These are phyloP conservation scores for Rhamphomyia laevipes DNA, from an alignment of 2,888 invertebrate species.

Conservation along the genomic window DNA sequence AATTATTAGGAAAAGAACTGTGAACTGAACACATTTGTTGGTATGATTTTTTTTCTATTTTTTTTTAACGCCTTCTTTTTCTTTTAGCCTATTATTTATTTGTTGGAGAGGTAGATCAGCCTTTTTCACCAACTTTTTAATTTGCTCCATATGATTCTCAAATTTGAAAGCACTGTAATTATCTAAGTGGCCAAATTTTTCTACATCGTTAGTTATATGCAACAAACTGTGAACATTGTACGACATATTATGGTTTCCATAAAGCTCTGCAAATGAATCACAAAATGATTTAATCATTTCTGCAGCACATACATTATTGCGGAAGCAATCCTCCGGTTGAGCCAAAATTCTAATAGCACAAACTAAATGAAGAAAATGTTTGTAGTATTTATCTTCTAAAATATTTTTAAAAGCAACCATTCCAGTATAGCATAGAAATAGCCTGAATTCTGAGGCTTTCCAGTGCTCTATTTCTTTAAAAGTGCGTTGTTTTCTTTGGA, in stretches of 20 bases:
- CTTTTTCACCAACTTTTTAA: too few relatives aligned
- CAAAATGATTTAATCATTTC: not conserved
- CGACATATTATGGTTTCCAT: slow-evolving; percentile 3
- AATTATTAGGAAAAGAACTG: too few relatives aligned
- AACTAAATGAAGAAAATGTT: not conserved
- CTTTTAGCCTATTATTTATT: too few relatives aligned
- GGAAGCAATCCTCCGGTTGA: not conserved
- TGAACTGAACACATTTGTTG: too few relatives aligned
- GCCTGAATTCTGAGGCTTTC: too few relatives aligned
- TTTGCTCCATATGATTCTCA: too few relatives aligned
- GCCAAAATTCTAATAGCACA: slow-evolving; percentile 1
- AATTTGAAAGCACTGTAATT: not conserved
- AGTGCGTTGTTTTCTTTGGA: not conserved
- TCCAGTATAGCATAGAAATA: too few relatives aligned
- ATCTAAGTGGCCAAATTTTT: not conserved
- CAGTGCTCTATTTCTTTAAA: not conserved
- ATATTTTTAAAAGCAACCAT: slow-evolving; percentile 1
- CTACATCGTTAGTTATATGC: not conserved
- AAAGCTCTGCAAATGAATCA: not conserved
- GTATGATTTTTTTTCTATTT: too few relatives aligned
- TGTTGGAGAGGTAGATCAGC: too few relatives aligned
- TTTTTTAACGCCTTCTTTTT: too few relatives aligned
- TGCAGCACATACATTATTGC: too few relatives aligned
- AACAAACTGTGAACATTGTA: not conserved
- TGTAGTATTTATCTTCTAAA: not conserved